phyloP scores from a whole-genome alignment of 2,888 invertebrate species.

The Sinopyrophorus schimmeli region DNA sequence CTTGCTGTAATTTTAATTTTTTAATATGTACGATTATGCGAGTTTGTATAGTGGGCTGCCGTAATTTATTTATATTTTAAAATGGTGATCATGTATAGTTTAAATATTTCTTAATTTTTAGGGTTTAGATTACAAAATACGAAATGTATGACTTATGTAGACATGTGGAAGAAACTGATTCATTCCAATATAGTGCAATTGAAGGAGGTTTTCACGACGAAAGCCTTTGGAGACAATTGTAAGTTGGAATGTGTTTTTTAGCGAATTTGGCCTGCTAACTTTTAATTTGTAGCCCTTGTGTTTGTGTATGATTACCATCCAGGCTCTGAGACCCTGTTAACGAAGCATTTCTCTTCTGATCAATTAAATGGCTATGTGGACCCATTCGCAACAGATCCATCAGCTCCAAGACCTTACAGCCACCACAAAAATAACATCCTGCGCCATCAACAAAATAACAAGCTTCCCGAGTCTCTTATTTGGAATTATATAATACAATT shows the following conservation, averaged over 20 bases:
- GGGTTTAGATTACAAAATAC: constrained; percentile 80
- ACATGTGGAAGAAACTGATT: constrained; percentile 92
- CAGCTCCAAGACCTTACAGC: constrained; percentile 77
- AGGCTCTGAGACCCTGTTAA: constrained; percentile 83
- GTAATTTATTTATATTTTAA: no score
- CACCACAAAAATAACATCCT: constrained; percentile 82
- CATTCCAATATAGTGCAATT: constrained; percentile 95
- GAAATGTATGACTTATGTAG: constrained; percentile 83
- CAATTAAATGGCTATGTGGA: constrained; percentile 69
- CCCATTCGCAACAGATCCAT: constrained; percentile 83
- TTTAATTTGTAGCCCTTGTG: constrained; percentile 72
- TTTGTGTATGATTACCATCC: constrained; percentile 97
- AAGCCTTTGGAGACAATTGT: constrained; percentile 96
- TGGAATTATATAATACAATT: constrained; percentile 97
- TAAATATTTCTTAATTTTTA: constrained; percentile 47
- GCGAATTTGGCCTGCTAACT: neutral
- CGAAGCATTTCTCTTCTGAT: constrained; percentile 76
- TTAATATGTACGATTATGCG: no score
- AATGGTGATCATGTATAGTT: no score
- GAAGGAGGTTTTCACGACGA: constrained; percentile 91
- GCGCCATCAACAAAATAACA: constrained; percentile 70
- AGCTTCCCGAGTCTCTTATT: constrained; percentile 84
- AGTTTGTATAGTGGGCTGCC: no score
- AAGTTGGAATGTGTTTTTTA: constrained; percentile 56
- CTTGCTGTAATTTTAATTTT: no score